Evolutionary conservation across 1,140 invertebrate species (phyloP).

Genomic region (fruit fly (Drosophila melanogaster)): Release_6_plus_ISO1_MT NT_037436.4:4630501-4631000

Average conservation of each 20-base stretch:
- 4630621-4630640: background rate
- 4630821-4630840: no score
- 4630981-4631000: constrained; percentile 19
- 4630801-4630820: no score
- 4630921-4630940: constrained; percentile 67
- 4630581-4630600: constrained; percentile 57
- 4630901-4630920: constrained; percentile 18
- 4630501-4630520: constrained; percentile 24
- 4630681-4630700: no score
- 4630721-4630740: no score
- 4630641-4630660: background rate
- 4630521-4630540: constrained; percentile 7
- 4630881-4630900: constrained; percentile 25
- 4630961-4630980: constrained; percentile 52
- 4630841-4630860: background rate
- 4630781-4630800: no score
- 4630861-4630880: constrained; percentile 22
- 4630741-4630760: no score
- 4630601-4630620: constrained; percentile 13
- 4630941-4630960: constrained; percentile 50
- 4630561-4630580: constrained; percentile 65
- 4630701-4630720: no score
- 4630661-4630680: background rate
- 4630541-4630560: constrained; percentile 40
- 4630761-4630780: background rate